A percentile compares a stretch with the other conserved stretches of the same genome.
phyloP scores from a whole-genome alignment of 2,888 invertebrate species.

The Caenorhabditis afra region DNA sequence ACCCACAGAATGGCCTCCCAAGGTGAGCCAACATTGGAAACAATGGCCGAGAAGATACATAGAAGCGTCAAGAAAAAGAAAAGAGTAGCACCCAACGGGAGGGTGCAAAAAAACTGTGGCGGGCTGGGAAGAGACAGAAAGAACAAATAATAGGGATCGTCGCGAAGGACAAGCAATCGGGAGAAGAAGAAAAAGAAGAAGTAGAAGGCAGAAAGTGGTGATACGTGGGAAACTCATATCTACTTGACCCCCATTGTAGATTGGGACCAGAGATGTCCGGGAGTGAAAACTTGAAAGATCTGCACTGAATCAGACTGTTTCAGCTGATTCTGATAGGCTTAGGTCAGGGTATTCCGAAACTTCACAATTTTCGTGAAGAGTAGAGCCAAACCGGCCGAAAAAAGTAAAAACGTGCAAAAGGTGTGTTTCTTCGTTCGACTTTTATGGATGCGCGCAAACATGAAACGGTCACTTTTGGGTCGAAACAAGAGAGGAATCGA shows the following conservation, averaged over 20 bases:
- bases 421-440: not conserved
- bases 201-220: too few relatives aligned
- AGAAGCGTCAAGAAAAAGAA: not conserved
- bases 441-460: not conserved
- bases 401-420: not conserved
- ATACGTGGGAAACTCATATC: slow-evolving; percentile 30
- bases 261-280: too few relatives aligned
- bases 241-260: not conserved
- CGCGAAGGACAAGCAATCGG: not conserved
- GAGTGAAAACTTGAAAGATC: too few relatives aligned
- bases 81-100: not conserved
- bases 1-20: not conserved
- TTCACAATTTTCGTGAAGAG: too few relatives aligned
- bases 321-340: too few relatives aligned
- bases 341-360: too few relatives aligned
- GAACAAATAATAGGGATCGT: slow-evolving; percentile 1
- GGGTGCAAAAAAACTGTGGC: not conserved
- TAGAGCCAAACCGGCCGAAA: not conserved
- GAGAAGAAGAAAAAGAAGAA: not conserved
- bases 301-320: too few relatives aligned
- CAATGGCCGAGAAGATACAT: not conserved
- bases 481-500: too few relatives aligned
- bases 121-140: not conserved
- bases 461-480: not conserved
- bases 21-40: not conserved